Base-by-base conservation (phyloP, 1,140 invertebrate genomes). In the Drosophila nigrodunni region DNA sequence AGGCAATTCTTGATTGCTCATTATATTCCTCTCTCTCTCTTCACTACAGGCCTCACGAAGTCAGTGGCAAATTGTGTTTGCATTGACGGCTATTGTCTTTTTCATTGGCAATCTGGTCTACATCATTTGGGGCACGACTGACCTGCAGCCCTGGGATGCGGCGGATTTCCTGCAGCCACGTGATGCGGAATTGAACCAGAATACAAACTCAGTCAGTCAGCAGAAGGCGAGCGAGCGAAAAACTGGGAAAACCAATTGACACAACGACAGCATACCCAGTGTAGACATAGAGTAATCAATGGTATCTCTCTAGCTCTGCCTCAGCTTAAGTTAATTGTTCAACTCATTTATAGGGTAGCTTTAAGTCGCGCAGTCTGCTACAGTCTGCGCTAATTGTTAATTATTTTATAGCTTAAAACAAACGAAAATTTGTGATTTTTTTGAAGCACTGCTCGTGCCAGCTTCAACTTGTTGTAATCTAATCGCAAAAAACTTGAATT, bases 61-160 rank as follows among this genome's bases (percentile, higher is more conserved):
- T 0, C 93, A 94, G 82, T 98, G 97, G 97, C 94, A 95, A 76
- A 94, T 94, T 49, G 95, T 97, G 1, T 97, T 97, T 85, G 95
- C 95, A 74, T 93, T 97, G 43, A 94, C 96, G 2, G 94, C 95
- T 15, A 94, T 93, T 11, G 93, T 97, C 5, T 96, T 96, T 75
- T 93, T 95, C 47, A 76, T 95, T 30, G 95, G 95, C 7, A 96
- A 95, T 76, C 82, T 96, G 6, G 92, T 95, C 37, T 97, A 96
- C 82, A 69, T 96, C 25, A 78, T 96, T 13, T 96, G 95, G 88
- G 94, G 95, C 8, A 94, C 94, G 0, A 94, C 94, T 0, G 93
- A 94, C 35, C 92, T 93, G 43, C 95, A 96, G 79, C 85, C 93
- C 0, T 96, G 96, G 95, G 95, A 96, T 80, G 94, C 95, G 8